Conservation (phyloP, 2,113 vertebrate genomes). For the Pituophis catenifer region DNA sequence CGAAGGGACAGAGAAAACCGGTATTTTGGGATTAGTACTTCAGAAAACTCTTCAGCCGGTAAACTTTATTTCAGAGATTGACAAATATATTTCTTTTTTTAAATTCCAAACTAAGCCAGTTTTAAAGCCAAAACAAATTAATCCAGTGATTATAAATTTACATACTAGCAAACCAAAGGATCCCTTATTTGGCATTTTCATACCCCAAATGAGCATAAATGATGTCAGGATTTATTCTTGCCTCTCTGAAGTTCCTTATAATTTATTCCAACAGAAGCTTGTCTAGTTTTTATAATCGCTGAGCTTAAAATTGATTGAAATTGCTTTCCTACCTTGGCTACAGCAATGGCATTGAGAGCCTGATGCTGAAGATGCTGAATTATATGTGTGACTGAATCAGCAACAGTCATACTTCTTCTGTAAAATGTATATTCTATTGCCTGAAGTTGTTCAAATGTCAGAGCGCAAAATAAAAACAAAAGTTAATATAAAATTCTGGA, state of each 20-base stretch:
- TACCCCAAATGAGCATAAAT: background rate
- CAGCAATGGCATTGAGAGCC: slow-evolving; percentile 85
- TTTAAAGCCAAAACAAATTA: background rate
- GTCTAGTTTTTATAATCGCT: background rate
- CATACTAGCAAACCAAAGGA: background rate
- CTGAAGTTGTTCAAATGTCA: slow-evolving; percentile 64
- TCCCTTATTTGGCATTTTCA: background rate
- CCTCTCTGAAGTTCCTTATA: background rate
- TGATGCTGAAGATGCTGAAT: slow-evolving; percentile 92
- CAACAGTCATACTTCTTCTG: slow-evolving; percentile 90
- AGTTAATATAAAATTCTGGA: background rate
- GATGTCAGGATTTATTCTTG: background rate
- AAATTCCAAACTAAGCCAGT: background rate
- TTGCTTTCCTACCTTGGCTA: slow-evolving; percentile 82
- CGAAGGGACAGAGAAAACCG: slow-evolving; percentile 24
- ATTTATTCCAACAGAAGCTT: background rate
- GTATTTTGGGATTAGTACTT: slow-evolving; percentile 10
- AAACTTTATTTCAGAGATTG: background rate
- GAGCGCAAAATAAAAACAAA: slow-evolving; percentile 4
- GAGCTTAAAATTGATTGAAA: slow-evolving; percentile 1
- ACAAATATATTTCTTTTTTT: background rate
- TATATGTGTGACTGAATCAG: slow-evolving; percentile 93
- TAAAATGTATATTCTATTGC: slow-evolving; percentile 94
- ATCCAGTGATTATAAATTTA: background rate
- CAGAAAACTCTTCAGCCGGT: slow-evolving; percentile 15